A percentile compares a stretch with the other conserved stretches of the same genome.
phyloP scores from a whole-genome alignment of 1,140 invertebrate genomes.

The Zophobas atratus region DNA sequence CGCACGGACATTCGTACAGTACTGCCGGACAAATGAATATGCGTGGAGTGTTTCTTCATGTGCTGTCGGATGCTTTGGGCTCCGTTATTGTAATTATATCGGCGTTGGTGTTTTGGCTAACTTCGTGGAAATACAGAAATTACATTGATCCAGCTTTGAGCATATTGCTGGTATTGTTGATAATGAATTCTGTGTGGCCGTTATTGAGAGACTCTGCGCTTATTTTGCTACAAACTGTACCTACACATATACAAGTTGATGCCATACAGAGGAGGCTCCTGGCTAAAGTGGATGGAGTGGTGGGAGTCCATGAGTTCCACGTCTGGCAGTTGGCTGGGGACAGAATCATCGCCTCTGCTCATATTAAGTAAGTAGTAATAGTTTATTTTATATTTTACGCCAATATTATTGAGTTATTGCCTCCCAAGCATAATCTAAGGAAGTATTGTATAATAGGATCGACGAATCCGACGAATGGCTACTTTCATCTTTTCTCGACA shows the following conservation, averaged over 20 bases:
- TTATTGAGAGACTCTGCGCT: conserved; percentile 89
- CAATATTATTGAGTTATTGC: no score
- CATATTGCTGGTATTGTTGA: conserved; percentile 85
- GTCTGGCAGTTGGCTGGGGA: conserved; percentile 95
- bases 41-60: conserved; percentile 97
- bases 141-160: conserved; percentile 97
- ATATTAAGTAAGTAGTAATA: conserved; percentile 78
- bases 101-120: conserved; percentile 90
- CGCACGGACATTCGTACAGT: conserved; percentile 71
- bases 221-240: conserved; percentile 92
- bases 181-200: conserved; percentile 89
- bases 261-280: conserved; percentile 88
- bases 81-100: conserved; percentile 98
- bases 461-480: no score
- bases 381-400: no score
- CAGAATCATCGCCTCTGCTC: conserved; percentile 93
- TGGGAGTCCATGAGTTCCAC: conserved; percentile 95
- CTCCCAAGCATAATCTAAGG: no score
- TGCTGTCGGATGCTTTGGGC: conserved; percentile 95
- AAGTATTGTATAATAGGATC: no score
- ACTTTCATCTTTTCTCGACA: no score
- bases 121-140: conserved; percentile 84
- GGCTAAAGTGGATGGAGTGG: conserved; percentile 89
- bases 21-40: conserved; percentile 94
- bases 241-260: conserved; percentile 93